Percentiles rank a stretch among this genome's conserved stretches.
These are phyloP conservation scores for Boulengeromyrus knoepffleri DNA, from an alignment of 2,113 vertebrate species.

Conservation along the genomic window DNA sequence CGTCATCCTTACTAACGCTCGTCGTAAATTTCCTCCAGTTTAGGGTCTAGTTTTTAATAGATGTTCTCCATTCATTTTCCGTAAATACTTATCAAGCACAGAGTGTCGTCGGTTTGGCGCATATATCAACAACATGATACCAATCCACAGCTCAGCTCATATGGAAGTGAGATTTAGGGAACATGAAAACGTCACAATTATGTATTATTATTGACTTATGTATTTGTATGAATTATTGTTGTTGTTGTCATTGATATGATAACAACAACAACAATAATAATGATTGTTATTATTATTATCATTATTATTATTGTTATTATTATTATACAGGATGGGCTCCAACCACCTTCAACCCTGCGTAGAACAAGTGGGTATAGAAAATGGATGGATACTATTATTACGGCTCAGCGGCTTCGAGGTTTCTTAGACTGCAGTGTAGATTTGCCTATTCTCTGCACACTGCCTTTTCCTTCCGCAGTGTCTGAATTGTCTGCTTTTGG, in stretches of 20 bases:
- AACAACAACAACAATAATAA: neutral
- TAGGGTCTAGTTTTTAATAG: neutral
- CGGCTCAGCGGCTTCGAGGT: neutral
- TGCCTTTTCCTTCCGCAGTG: too few relatives aligned
- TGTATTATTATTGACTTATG: neutral
- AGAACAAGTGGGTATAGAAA: neutral
- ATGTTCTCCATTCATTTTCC: neutral
- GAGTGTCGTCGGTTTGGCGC: neutral
- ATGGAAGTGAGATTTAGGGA: neutral
- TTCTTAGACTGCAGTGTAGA: neutral
- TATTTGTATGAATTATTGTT: neutral
- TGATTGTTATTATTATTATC: too few relatives aligned
- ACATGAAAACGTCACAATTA: neutral
- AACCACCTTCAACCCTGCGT: neutral
- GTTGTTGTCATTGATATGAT: neutral
- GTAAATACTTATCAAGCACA: neutral
- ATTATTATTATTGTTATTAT: neutral
- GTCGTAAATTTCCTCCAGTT: neutral
- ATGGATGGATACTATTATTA: neutral
- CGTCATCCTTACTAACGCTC: neutral
- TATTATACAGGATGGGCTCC: neutral
- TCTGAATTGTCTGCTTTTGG: too few relatives aligned
- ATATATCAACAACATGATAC: too few relatives aligned
- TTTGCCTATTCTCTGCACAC: neutral
- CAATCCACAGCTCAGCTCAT: neutral